Percentiles rank a stretch among this genome's conserved stretches.
Conservation (phyloP, 2,113 vertebrate genomes). For the Nycticorax nycticorax region DNA sequence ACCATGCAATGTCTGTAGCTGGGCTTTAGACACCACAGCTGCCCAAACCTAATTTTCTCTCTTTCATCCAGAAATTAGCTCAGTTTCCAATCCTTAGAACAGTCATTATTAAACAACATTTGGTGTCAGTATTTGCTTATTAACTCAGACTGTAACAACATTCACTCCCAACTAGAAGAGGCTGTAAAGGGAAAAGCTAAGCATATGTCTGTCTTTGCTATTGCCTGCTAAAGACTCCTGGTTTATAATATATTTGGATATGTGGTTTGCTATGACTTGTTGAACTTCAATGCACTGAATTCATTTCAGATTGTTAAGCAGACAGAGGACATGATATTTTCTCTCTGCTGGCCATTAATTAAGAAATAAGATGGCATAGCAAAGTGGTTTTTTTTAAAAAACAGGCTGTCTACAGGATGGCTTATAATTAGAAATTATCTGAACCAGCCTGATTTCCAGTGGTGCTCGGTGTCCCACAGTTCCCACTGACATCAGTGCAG, state of each 20-base stretch:
- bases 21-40: not conserved
- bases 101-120: not conserved
- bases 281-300: not conserved
- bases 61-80: not conserved
- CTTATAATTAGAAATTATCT: not conserved
- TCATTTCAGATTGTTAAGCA: not conserved
- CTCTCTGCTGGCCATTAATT: not conserved
- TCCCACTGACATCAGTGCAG: not conserved
- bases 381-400: no score
- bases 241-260: not conserved
- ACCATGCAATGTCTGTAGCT: not conserved
- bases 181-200: constrained; percentile 17
- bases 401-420: not conserved
- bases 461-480: not conserved
- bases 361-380: not conserved
- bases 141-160: not conserved
- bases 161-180: not conserved
- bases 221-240: not conserved
- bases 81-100: not conserved
- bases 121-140: constrained; percentile 4
- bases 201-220: not conserved
- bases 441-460: not conserved
- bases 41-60: not conserved
- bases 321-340: not conserved
- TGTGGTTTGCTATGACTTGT: not conserved